Evolutionary conservation across 2,888 invertebrate genomes (phyloP).

Genomic region (Candidula unifasciata): DNA sequence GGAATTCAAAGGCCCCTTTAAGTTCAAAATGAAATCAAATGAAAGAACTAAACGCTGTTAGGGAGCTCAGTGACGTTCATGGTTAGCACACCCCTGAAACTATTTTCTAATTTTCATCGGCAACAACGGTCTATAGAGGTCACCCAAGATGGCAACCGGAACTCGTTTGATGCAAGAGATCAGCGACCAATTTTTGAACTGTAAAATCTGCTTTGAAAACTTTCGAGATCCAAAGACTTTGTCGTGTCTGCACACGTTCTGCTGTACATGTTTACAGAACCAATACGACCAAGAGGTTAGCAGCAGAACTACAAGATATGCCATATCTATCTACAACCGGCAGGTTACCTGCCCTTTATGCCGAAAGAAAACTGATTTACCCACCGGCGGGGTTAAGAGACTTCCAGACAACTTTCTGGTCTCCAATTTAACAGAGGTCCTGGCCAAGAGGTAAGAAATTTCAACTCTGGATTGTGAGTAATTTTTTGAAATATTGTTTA

Average conservation of each 20-base stretch:
- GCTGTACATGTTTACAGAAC: conserved; percentile 74
- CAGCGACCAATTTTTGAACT: conserved; percentile 76
- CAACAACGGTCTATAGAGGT: background rate
- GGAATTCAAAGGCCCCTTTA: too few species aligned
- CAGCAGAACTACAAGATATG: conserved; percentile 60
- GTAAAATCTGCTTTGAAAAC: conserved; percentile 76
- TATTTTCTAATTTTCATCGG: background rate
- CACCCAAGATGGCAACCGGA: conserved; percentile 67
- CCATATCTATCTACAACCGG: conserved; percentile 69
- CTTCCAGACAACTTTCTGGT: conserved; percentile 77
- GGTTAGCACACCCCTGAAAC: too few species aligned
- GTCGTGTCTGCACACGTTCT: conserved; percentile 76
- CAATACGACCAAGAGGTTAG: conserved; percentile 73
- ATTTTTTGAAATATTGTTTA: too few species aligned
- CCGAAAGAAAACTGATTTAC: conserved; percentile 75
- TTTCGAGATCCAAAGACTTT: conserved; percentile 76
- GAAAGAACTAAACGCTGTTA: too few species aligned
- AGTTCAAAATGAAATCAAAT: too few species aligned
- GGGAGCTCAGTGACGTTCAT: too few species aligned
- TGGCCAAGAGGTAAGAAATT: conserved; percentile 55
- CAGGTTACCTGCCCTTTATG: conserved; percentile 76
- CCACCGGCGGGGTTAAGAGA: conserved; percentile 74
- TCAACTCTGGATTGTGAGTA: too few species aligned
- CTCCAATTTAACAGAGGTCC: conserved; percentile 73
- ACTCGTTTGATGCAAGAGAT: conserved; percentile 75